Percentiles rank a stretch among this genome's conserved stretches.
Evolutionary conservation across 2,797 vertebrate species (phyloP).

Genomic region (Crenichthys baileyi): DNA sequence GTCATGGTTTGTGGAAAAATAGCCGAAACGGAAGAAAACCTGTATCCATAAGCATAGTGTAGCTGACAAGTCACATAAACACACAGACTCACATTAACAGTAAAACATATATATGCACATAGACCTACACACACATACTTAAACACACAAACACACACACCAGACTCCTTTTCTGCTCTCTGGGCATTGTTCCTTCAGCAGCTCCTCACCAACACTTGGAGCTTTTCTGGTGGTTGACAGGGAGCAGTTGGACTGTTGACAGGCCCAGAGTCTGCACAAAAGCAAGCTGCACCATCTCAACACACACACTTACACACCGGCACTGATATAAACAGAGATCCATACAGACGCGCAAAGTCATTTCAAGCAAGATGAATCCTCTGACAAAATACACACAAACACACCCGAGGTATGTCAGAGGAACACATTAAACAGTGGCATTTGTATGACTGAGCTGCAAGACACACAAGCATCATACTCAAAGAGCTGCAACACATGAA

Average conservation of each 20-base stretch:
- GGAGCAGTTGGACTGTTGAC: slow-evolving; percentile 77
- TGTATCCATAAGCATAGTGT: slow-evolving; percentile 43
- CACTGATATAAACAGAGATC: slow-evolving; percentile 54
- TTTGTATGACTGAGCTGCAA: slow-evolving; percentile 23
- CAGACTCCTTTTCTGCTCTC: slow-evolving; percentile 42
- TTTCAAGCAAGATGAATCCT: slow-evolving; percentile 53
- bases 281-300: slow-evolving; percentile 46
- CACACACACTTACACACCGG: slow-evolving; percentile 39
- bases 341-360: slow-evolving; percentile 39
- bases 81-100: slow-evolving; percentile 10
- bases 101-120: neutral
- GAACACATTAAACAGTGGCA: slow-evolving; percentile 37
- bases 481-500: slow-evolving; percentile 46
- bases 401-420: slow-evolving; percentile 35
- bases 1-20: slow-evolving; percentile 50
- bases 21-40: slow-evolving; percentile 24
- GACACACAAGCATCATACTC: slow-evolving; percentile 29
- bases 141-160: slow-evolving; percentile 6
- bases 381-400: slow-evolving; percentile 59
- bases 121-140: slow-evolving; percentile 28
- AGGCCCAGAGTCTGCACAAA: slow-evolving; percentile 63
- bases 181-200: slow-evolving; percentile 60
- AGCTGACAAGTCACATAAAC: slow-evolving; percentile 44
- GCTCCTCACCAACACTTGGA: slow-evolving; percentile 74
- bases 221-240: slow-evolving; percentile 72